Evolutionary conservation across 1,140 invertebrate species (phyloP).

Genomic region (Mizuhopecten yessoensis): DNA sequence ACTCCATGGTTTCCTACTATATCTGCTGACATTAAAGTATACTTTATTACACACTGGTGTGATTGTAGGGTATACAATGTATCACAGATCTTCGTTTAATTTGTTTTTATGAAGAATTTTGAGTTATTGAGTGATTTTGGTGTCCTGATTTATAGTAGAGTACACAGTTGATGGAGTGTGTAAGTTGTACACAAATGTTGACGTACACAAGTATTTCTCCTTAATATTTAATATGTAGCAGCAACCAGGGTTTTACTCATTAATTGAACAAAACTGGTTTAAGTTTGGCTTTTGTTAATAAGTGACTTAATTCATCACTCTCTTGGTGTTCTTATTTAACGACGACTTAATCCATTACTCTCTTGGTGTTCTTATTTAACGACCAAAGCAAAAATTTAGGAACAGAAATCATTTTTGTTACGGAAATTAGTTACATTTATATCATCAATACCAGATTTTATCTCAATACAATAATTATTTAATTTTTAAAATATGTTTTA

Average conservation of each 20-base stretch:
- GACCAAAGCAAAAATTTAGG: too few species aligned
- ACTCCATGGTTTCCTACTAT: background rate
- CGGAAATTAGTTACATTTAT: background rate
- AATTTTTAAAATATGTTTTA: background rate
- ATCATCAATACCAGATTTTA: too few species aligned
- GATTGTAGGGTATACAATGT: background rate
- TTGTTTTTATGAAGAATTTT: background rate
- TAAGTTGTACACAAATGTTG: too few species aligned
- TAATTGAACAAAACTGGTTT: background rate
- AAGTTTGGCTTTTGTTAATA: background rate
- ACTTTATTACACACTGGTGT: background rate
- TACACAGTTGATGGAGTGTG: background rate
- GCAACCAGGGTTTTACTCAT: too few species aligned
- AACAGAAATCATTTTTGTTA: background rate
- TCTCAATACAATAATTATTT: too few species aligned
- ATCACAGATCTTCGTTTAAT: background rate
- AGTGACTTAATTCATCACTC: background rate
- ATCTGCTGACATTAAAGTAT: background rate
- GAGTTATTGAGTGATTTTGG: too few species aligned
- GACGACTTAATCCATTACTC: too few species aligned
- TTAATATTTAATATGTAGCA: too few species aligned
- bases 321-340: background rate
- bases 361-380: too few species aligned
- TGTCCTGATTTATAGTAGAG: background rate
- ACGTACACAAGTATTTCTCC: too few species aligned